Base-by-base conservation (phyloP, 2,113 vertebrate genomes). In the Tringa solitaria region DNA sequence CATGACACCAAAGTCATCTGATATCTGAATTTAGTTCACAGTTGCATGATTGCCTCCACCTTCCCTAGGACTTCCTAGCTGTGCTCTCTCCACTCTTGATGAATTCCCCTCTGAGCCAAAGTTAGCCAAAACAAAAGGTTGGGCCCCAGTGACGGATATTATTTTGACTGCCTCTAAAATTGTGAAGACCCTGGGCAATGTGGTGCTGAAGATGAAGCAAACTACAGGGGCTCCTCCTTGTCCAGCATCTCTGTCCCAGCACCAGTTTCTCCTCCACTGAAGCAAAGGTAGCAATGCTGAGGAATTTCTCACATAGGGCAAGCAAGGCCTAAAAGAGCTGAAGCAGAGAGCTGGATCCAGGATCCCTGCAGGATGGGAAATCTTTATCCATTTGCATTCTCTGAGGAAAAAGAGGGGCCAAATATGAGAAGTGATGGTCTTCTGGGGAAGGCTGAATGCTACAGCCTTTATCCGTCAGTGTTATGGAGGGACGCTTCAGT, bases 381-480 rank as follows among this genome's bases (percentile, higher is more conserved):
- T 46, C 63, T 19, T 41, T 61, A 54, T 2, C 4, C 15, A 35
- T 69, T 69, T 7, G 1, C 23, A 70, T 28, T 8, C 3, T 33
- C 6, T 67, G 13, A 0, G 2, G 33, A 81, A 59, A 59, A 59
- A 33, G 5, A 11, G 5, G 0, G 3, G 11, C 19, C 26, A 61
- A 45, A 60, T 68, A 39, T 11, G 33, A 79, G 26, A 69, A 79
- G 12, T 14, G 16, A 19, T 41, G 5, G 10, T 46, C 1, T 0
- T 22, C 53, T 90, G 41, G 12, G 32, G 48, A 91, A 75, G 24
- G 8, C 23, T 67, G 50, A 79, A 10, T 56, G 33, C 26, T 68
- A 16, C 33, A 79, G 30, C 14, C 7, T 24, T 48, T 0, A 0
- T 51, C 45, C 1, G 0, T 43, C 35, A 15, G 4, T 43, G 54